Percentiles rank a stretch among this genome's conserved stretches.
These are phyloP conservation scores for Amphipoea lucens DNA, from an alignment of 2,888 invertebrate genomes.

Conservation along the genomic window DNA sequence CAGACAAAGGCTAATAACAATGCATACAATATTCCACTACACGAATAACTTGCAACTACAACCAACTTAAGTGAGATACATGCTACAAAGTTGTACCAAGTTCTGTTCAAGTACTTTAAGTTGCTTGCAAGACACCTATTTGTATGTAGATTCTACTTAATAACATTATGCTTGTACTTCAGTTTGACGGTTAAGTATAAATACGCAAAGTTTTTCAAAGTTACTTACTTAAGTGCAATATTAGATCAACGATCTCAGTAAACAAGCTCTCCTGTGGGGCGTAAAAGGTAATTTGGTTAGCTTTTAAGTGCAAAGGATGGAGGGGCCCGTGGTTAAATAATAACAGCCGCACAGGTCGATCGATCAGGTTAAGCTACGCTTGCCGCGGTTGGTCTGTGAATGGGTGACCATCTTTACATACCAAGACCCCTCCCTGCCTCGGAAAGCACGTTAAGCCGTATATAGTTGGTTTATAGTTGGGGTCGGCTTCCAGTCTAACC, in stretches of 20 bases:
- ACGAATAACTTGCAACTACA: conserved; percentile 24
- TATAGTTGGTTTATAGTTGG: too few relatives aligned
- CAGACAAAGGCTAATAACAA: neutral
- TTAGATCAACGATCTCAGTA: conserved; percentile 16
- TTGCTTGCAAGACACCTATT: conserved; percentile 46
- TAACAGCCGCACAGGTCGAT: too few relatives aligned
- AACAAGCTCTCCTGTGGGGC: neutral
- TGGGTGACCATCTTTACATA: too few relatives aligned
- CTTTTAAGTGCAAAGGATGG: neutral
- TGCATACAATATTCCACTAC: conserved; percentile 4
- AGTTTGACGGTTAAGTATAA: conserved; percentile 22
- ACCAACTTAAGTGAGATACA: conserved; percentile 34
- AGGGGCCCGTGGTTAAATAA: too few relatives aligned
- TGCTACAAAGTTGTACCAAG: conserved; percentile 42
- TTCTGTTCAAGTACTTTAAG: conserved; percentile 46
- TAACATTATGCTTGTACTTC: conserved; percentile 17
- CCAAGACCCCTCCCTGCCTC: too few relatives aligned
- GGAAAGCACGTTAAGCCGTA: too few relatives aligned
- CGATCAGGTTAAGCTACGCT: too few relatives aligned
- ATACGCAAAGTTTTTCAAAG: conserved; percentile 24
- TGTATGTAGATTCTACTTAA: conserved; percentile 41
- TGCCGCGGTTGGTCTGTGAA: too few relatives aligned
- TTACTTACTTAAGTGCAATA: conserved; percentile 8
- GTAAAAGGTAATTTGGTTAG: conserved; percentile 8
- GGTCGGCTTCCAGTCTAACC: too few relatives aligned